Evolutionary conservation across 1,140 invertebrate genomes (phyloP), one percentile per base, ranked within the genome.

Genomic region (Rhizoglyphus robini): DNA sequence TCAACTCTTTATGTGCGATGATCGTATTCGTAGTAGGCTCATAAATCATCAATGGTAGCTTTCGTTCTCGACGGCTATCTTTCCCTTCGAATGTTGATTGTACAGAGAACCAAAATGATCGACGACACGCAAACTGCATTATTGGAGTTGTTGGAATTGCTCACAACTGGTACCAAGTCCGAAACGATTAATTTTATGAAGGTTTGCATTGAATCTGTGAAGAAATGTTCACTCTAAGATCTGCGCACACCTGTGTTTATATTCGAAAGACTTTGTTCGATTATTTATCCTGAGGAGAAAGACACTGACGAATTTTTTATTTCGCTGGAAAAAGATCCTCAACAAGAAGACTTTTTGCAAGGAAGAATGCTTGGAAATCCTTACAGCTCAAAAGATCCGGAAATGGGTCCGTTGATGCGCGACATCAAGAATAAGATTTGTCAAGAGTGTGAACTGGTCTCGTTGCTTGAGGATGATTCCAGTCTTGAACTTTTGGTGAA

Each of bases 391-490:
- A 82, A 86, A 49, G 94, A 97, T 73, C 83, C 87, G 23, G 93
- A 92, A 15, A 81, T 98, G 69, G 94, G 95, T 1, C 94, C 95
- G 0, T 78, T 96, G 0, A 98, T 99, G 95, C 81, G 95, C 46
- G 93, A 98, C 74, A 88, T 98, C 0, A 99, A 99, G 75, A 98
- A 98, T 76, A 97, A 97, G 76, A 95, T 96, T 67, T 96, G 92
- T 73, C 87, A 88, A 71, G 95, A 98, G 78, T 98, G 94, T 77
- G 95, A 99, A 73, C 78, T 98, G 46, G 90, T 98, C 0, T 93
- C 94, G 1, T 76, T 99, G 20, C 75, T 97, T 0, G 94, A 98
- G 75, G 94, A 98, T 75, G 95, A 98, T 74, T 97, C 93, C 72
- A 93, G 94, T 54, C 97, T 99, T 93, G 95, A 98, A 76, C 78